Evolutionary conservation across 1,140 invertebrate genomes (phyloP), one percentile per base, ranked within the genome.

Genomic region (silkworm (Bombyx mori)): DNA sequence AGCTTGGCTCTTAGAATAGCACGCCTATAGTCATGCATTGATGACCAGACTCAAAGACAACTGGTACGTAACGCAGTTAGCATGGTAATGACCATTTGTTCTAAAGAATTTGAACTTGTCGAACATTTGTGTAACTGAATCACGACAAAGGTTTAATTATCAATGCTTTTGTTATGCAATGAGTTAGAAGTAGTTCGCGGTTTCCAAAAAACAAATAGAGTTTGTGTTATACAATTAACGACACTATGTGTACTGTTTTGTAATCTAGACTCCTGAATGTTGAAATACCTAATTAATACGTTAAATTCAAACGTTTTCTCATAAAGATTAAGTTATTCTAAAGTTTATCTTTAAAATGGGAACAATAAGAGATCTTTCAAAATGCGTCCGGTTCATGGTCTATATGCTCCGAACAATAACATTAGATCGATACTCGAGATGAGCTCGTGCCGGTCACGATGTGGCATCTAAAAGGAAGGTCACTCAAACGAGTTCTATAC

Each of bases 41-140:
- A 18, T 18, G 12, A 18, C 12, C 12, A 18, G 12, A 69, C 69
- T 73, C 71, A 79, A 74, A 79, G 69, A 61, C 73, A 61, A 53
- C 62, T 50, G 57, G 66, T 69, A 55, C 57, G 62, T 71, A 72
- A 73, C 68, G 65, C 68, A 63, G 46, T 64, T 52, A 54, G 54
- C 71, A 79, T 82, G 75, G 58, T 77, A 79, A 77, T 79, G 62
- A 65, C 60, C 62, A 58, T 63, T 66, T 66, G 57, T 66, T 67
- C 56, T 48, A 54, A 58, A 57, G 69, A 50, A 59, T 53, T 61
- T 35, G 60, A 61, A 49, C 56, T 53, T 61, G 60, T 58, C 54
- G 54, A 59, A 58, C 60, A 46, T 18, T 18, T 49, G 46, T 56
- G 58, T 66, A 61, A 65, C 57, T 60, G 58, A 58, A 54, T 57